Conservation (phyloP, 2,113 vertebrate genomes). For the Hirundichthys speculiger region DNA sequence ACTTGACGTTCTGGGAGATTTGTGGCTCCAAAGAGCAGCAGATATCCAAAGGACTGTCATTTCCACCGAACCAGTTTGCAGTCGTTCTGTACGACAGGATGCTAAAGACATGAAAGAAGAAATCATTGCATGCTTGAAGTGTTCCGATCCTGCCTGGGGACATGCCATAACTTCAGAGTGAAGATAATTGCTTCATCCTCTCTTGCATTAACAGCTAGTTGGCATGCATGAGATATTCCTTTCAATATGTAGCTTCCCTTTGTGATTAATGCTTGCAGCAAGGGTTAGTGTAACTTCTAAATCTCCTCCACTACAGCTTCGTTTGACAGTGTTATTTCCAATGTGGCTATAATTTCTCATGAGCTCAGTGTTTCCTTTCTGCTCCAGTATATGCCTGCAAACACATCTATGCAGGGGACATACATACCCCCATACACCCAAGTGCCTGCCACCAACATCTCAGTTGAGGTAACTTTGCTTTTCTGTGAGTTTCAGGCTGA, state of each 20-base stretch:
- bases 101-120: neutral
- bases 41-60: neutral
- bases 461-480: slow-evolving; percentile 84
- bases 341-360: neutral
- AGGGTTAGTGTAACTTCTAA: too few species aligned
- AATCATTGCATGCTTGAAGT: neutral
- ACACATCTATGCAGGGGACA: slow-evolving; percentile 88
- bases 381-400: slow-evolving; percentile 86
- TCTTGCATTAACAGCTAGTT: neutral
- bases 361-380: neutral
- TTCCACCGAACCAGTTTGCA: neutral
- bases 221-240: too few species aligned
- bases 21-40: neutral
- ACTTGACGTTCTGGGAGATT: neutral
- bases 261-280: too few species aligned
- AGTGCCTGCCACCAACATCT: slow-evolving; percentile 86
- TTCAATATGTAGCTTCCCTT: too few species aligned
- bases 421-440: slow-evolving; percentile 90
- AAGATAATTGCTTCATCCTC: neutral
- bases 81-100: neutral
- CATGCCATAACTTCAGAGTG: neutral
- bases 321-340: neutral
- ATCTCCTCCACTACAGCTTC: neutral
- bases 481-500: neutral
- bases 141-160: neutral